Evolutionary conservation across 2,888 invertebrate species (phyloP).

Genomic region (Melanargia galathea): DNA sequence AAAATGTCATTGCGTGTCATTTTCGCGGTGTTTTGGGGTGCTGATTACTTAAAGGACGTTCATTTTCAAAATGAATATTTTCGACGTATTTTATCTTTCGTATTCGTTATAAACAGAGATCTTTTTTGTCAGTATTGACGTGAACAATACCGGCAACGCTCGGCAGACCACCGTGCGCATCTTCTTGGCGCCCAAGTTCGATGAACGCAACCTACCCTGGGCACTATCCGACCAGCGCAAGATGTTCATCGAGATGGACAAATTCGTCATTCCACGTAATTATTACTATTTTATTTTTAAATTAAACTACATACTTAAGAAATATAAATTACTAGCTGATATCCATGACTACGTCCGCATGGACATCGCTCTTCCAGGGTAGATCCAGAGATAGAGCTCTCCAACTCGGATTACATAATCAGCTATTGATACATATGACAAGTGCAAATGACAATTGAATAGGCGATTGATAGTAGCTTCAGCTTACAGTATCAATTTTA

Average conservation of each 20-base stretch:
- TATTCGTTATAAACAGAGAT: background rate
- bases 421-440: background rate
- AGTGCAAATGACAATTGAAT: background rate
- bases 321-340: background rate
- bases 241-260: constrained; percentile 88
- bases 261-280: constrained; percentile 86
- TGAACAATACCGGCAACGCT: constrained; percentile 74
- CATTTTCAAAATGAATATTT: no score
- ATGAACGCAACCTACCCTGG: constrained; percentile 86
- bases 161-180: constrained; percentile 85
- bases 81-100: no score
- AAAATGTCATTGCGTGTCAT: no score
- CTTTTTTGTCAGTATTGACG: constrained; percentile 62
- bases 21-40: no score
- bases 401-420: background rate
- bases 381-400: background rate
- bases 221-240: constrained; percentile 84
- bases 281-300: constrained; percentile 6
- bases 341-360: background rate
- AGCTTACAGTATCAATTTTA: background rate
- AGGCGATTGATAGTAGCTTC: no score
- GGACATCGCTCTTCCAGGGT: background rate
- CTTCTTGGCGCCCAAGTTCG: constrained; percentile 86
- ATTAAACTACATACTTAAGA: background rate
- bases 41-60: no score